Evolutionary conservation across 2,113 vertebrate species (phyloP).

Genomic region (Zapus hudsonius): DNA sequence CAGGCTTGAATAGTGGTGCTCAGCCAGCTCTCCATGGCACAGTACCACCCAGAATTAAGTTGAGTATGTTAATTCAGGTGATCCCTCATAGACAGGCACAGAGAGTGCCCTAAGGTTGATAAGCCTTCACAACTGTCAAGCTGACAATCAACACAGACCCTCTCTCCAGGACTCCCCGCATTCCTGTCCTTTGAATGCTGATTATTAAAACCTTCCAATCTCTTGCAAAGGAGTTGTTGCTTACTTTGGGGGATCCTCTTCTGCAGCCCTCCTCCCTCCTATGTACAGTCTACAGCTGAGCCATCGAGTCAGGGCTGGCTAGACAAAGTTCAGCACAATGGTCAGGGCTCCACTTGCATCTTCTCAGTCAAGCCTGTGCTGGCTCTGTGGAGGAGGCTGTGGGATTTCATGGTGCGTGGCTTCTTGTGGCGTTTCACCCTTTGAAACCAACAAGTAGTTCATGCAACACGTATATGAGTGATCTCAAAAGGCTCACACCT

Average conservation of each 20-base stretch:
- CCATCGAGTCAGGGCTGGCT: background rate
- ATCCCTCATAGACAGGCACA: no score
- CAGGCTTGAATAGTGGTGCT: no score
- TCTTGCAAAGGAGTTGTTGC: background rate
- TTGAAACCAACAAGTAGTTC: background rate
- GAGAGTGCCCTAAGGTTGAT: no score
- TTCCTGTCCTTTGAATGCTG: background rate
- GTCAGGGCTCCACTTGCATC: background rate
- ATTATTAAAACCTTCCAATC: background rate
- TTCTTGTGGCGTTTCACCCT: no score
- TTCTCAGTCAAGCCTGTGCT: background rate
- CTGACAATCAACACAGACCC: no score
- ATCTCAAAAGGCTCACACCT: background rate
- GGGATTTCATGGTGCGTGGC: rapidly evolving
- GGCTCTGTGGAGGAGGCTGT: background rate
- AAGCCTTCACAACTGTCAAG: no score
- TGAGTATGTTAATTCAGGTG: no score
- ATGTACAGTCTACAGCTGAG: no score
- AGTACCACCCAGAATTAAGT: no score
- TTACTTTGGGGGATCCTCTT: background rate
- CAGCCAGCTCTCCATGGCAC: no score
- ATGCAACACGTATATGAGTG: background rate
- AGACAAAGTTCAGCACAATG: background rate
- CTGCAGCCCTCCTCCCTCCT: no score
- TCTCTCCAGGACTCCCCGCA: no score